Conservation (phyloP, 2,888 invertebrate genomes). For the Melikaiella ostensackeni region DNA sequence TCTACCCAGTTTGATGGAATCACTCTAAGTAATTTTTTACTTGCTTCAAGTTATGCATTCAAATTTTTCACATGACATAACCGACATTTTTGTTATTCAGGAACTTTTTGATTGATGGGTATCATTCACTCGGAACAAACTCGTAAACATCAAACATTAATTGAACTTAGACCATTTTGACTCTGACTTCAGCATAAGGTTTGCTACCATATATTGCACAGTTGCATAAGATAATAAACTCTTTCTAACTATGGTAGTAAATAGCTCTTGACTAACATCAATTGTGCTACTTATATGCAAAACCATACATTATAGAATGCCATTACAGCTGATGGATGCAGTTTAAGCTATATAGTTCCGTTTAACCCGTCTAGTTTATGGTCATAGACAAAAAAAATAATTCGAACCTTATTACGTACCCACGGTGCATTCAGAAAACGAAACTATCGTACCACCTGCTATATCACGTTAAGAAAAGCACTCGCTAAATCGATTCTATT, state of each 20-base stretch:
- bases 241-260: conserved; percentile 6
- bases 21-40: too few species aligned
- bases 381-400: conserved; percentile 1
- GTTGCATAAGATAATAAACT: conserved; percentile 3
- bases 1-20: too few species aligned
- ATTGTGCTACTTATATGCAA: conserved; percentile 13
- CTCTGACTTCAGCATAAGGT: too few species aligned
- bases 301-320: conserved; percentile 18
- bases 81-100: too few species aligned
- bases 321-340: conserved; percentile 23
- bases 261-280: conserved; percentile 12
- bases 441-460: conserved; percentile 1
- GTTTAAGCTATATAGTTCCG: conserved; percentile 21
- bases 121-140: too few species aligned
- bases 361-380: conserved; percentile 17
- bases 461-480: background rate
- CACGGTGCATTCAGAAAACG: conserved; percentile 24
- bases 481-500: background rate
- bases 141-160: too few species aligned
- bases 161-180: too few species aligned
- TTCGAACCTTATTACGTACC: conserved; percentile 21
- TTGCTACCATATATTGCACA: background rate
- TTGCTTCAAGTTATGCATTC: too few species aligned
- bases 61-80: too few species aligned
- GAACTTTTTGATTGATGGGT: too few species aligned